Conservation (phyloP, 2,888 invertebrate genomes). For the Heliconius hortense region DNA sequence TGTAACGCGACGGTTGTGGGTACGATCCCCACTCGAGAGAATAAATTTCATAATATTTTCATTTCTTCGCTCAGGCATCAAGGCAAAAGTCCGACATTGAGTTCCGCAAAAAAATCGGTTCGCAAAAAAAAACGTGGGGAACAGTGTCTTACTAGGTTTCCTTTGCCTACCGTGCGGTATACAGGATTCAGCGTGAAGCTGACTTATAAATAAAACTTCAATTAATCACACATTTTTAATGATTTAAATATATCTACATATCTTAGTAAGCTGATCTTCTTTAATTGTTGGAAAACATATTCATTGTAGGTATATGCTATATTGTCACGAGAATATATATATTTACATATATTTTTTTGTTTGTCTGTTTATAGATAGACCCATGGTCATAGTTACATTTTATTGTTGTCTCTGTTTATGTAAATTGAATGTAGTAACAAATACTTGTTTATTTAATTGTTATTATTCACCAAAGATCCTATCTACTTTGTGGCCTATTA, state of each 20-base stretch:
- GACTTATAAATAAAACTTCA: too few relatives aligned
- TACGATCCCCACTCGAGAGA: too few relatives aligned
- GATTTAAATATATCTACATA: not conserved
- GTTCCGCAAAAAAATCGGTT: too few relatives aligned
- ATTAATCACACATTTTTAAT: too few relatives aligned
- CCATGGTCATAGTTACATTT: not conserved
- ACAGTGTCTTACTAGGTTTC: too few relatives aligned
- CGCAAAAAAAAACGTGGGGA: too few relatives aligned
- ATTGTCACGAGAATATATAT: not conserved
- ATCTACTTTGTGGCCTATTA: constrained; percentile 8
- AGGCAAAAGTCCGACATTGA: too few relatives aligned
- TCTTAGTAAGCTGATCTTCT: not conserved
- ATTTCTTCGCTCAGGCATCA: too few relatives aligned
- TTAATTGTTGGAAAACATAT: not conserved
- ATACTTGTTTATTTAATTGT: not conserved
- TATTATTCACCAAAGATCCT: not conserved
- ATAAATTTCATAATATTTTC: too few relatives aligned
- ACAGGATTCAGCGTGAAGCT: too few relatives aligned
- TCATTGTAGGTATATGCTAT: not conserved
- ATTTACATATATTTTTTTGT: not conserved
- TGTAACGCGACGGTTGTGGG: too few relatives aligned
- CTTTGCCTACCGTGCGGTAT: too few relatives aligned
- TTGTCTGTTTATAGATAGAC: not conserved
- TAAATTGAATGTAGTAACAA: not conserved
- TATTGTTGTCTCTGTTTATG: not conserved